A percentile compares a stretch with the other conserved stretches of the same genome.
These are phyloP conservation scores for Callithrix jacchus DNA, from an alignment of 2,113 vertebrate genomes.

Conservation along the genomic window DNA sequence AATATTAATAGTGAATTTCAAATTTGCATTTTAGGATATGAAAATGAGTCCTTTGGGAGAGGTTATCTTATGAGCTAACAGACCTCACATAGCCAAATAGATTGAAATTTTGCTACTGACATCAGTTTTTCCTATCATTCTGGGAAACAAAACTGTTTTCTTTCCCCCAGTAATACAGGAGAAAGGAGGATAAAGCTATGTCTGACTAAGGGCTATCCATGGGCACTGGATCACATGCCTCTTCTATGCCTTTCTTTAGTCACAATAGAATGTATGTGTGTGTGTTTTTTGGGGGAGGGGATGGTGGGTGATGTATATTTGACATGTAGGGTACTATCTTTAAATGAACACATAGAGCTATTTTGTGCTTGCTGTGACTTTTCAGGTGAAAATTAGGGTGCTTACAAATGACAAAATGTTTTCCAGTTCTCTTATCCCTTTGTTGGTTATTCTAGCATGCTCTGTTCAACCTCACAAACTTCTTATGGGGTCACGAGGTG, in stretches of 20 bases:
- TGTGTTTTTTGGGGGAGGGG: not conserved
- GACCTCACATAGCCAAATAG: constrained; percentile 32
- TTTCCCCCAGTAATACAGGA: constrained; percentile 15
- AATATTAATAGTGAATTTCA: constrained; percentile 41
- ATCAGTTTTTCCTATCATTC: constrained; percentile 52
- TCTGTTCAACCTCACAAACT: not conserved
- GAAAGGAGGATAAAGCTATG: not conserved
- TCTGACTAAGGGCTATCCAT: not conserved
- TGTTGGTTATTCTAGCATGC: not conserved
- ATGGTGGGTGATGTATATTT: not conserved
- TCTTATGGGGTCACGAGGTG: not conserved
- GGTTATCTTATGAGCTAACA: constrained; percentile 40
- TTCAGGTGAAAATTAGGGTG: not conserved
- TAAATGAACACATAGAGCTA: not conserved
- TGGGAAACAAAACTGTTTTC: not conserved
- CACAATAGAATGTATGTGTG: not conserved
- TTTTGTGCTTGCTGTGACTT: not conserved
- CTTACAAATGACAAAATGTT: not conserved
- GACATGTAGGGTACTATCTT: not conserved
- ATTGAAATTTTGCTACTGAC: constrained; percentile 41
- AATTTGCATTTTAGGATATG: constrained; percentile 19
- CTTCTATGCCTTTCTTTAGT: not conserved
- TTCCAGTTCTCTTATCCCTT: not conserved
- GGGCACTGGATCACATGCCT: not conserved
- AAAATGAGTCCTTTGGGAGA: constrained; percentile 43